Evolutionary conservation across 2,113 vertebrate species (phyloP).

Genomic region (Parus major): DNA sequence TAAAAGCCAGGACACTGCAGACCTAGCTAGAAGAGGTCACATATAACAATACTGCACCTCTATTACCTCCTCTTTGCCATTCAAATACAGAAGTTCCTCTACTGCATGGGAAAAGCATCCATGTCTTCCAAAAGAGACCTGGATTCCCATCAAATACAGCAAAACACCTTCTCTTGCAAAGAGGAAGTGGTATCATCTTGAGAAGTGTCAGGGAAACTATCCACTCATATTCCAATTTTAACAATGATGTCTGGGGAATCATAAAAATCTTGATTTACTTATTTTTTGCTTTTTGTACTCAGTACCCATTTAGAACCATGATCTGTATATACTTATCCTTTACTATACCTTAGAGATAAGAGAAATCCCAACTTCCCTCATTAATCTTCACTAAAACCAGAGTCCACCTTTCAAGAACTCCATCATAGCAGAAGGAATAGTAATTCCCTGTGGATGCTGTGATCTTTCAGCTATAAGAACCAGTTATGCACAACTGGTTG

Average conservation of each 20-base stretch:
- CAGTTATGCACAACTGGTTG: background rate
- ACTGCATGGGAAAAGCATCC: background rate
- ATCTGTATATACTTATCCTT: background rate
- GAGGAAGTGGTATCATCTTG: background rate
- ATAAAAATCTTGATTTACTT: background rate
- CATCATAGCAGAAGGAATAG: background rate
- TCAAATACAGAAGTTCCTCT: background rate
- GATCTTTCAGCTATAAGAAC: background rate
- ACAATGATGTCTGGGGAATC: background rate
- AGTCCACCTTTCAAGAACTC: background rate
- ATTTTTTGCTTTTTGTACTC: background rate
- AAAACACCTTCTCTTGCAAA: background rate
- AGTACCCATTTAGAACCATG: background rate
- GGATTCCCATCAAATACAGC: background rate
- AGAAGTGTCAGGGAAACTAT: background rate
- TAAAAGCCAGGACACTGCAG: background rate
- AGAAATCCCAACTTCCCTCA: background rate
- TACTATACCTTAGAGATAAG: background rate
- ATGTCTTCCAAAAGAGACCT: background rate
- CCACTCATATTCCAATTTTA: background rate
- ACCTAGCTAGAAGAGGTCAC: background rate
- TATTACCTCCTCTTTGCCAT: background rate
- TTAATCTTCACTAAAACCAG: background rate
- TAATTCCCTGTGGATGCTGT: background rate
- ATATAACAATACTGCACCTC: background rate